phyloP scores from a whole-genome alignment of 2,797 vertebrate genomes.

The Sardinella longiceps region DNA sequence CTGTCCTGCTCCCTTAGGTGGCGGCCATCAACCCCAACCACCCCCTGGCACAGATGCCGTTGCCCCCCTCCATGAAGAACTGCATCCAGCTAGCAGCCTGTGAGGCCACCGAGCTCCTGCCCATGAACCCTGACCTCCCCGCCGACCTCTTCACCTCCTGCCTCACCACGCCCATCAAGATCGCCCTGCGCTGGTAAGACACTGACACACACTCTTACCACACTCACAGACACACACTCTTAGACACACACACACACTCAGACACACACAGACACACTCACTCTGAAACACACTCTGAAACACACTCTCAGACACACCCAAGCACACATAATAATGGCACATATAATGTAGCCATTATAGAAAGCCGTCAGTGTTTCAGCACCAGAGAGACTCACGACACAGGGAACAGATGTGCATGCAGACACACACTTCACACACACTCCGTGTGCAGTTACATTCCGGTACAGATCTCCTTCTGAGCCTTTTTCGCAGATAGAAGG shows the following conservation, averaged over 20 bases:
- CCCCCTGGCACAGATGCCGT: constrained; percentile 93
- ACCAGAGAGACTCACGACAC: neutral
- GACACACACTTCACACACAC: neutral
- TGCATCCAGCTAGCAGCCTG: constrained; percentile 98
- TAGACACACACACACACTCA: neutral
- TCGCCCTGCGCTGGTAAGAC: constrained; percentile 91
- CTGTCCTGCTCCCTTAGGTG: constrained; percentile 76
- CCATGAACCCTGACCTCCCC: constrained; percentile 97
- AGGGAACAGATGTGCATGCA: neutral
- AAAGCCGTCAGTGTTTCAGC: neutral
- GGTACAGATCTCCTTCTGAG: neutral
- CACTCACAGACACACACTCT: neutral
- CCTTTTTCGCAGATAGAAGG: too few relatives aligned
- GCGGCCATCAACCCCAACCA: constrained; percentile 97
- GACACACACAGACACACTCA: neutral
- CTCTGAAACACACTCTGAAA: neutral
- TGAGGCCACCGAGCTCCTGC: constrained; percentile 91
- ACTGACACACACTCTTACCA: neutral
- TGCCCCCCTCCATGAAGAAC: constrained; percentile 98
- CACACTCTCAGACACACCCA: neutral
- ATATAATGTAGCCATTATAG: neutral
- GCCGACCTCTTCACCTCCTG: constrained; percentile 98
- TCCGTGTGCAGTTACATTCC: neutral
- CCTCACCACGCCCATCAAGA: constrained; percentile 98
- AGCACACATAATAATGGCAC: neutral